A percentile compares a stretch with the other conserved stretches of the same genome.
Evolutionary conservation across 2,113 vertebrate genomes (phyloP).

Genomic region (Nettapus auritus): DNA sequence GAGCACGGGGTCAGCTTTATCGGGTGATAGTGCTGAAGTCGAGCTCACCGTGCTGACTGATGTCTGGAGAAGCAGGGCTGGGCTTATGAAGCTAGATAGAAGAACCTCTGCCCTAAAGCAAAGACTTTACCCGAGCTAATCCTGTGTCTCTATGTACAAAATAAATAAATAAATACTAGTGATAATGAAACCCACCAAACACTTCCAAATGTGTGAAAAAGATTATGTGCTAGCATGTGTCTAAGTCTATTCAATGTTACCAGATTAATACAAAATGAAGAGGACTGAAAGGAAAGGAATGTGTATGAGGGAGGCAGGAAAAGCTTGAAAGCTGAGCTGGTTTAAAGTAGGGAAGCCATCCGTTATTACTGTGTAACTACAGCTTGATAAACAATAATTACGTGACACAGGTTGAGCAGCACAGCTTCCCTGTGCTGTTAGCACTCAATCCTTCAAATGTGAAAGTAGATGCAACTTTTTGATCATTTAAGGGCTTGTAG

Average conservation of each 20-base stretch:
- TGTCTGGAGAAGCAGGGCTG: not conserved
- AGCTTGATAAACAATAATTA: conserved; percentile 22
- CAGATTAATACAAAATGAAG: not conserved
- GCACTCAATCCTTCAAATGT: not conserved
- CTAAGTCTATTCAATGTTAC: not conserved
- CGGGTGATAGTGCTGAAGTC: not conserved
- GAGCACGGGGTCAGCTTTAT: not conserved
- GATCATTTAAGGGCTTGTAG: not conserved
- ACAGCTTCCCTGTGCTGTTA: not conserved
- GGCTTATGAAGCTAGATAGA: not conserved
- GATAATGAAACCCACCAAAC: not conserved
- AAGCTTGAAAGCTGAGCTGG: not conserved
- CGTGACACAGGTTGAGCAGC: not conserved
- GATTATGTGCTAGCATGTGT: not conserved
- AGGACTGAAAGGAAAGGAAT: not conserved
- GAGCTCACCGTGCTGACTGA: not conserved
- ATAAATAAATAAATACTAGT: not conserved
- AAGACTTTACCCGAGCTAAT: not conserved
- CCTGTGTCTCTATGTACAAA: not conserved
- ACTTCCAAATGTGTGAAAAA: not conserved
- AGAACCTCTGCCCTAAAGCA: not conserved
- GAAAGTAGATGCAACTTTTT: conserved; percentile 34
- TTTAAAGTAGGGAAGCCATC: not conserved
- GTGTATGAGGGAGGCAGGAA: not conserved
- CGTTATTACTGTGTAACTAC: not conserved